Conservation (phyloP, 1,140 invertebrate genomes). For the Pogonognathellus flavescens region DNA sequence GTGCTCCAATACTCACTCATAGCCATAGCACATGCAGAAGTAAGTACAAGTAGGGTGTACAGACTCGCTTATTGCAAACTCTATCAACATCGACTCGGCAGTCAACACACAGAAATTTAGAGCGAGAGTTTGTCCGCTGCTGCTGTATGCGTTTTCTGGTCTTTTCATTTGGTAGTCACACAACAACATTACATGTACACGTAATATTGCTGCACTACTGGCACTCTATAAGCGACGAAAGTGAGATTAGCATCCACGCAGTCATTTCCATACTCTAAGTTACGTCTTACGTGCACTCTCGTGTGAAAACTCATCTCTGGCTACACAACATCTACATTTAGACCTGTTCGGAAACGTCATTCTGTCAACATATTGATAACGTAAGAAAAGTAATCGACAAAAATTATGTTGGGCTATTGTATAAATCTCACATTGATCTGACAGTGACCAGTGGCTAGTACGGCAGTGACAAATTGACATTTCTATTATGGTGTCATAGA, state of each 20-base stretch:
- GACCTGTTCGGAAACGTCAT: conserved; percentile 28
- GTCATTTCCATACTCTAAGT: conserved; percentile 24
- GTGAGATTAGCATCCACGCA: conserved; percentile 38
- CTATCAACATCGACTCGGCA: conserved; percentile 12
- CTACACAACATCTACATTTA: background rate
- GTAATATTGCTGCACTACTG: background rate
- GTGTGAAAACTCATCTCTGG: background rate
- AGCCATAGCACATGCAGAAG: background rate
- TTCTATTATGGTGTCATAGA: conserved; percentile 22
- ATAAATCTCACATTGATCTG: conserved; percentile 19
- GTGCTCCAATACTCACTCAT: conserved; percentile 53
- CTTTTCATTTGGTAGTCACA: background rate
- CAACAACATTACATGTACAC: background rate
- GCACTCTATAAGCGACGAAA: conserved; percentile 19
- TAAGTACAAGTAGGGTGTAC: background rate
- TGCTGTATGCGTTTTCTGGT: background rate
- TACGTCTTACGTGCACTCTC: background rate
- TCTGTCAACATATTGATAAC: conserved; percentile 45
- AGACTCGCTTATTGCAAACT: conserved; percentile 11
- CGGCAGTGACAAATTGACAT: conserved; percentile 46
- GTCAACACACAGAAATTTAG: background rate
- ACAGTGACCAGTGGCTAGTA: conserved; percentile 44
- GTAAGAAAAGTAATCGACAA: conserved; percentile 33
- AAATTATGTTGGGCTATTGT: conserved; percentile 10
- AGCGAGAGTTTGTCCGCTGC: background rate